These are phyloP conservation scores for Numida meleagris DNA, from an alignment of 2,113 vertebrate genomes.

Conservation along the genomic window DNA sequence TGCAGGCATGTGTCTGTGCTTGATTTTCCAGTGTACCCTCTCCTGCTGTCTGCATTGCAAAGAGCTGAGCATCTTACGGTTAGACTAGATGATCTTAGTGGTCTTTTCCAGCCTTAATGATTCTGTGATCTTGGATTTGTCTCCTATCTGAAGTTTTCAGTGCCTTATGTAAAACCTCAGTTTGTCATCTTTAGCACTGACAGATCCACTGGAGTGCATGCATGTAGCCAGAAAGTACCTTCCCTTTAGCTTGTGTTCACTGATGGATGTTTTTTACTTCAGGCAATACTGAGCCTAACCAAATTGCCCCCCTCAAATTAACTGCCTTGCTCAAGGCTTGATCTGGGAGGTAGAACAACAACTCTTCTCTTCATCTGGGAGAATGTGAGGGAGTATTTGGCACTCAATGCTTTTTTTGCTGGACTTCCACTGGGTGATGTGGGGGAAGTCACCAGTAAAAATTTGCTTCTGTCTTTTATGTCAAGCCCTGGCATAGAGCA, in stretches of 20 bases:
- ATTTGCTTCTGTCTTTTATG: not conserved
- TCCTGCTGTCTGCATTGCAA: not conserved
- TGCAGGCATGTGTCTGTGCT: not conserved
- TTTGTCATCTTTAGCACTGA: not conserved
- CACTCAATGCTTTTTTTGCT: not conserved
- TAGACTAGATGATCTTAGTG: too few relatives aligned
- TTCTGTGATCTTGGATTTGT: not conserved
- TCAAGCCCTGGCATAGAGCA: not conserved
- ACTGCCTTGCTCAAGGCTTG: conserved; percentile 10
- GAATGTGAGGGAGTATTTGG: not conserved
- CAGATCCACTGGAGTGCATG: not conserved
- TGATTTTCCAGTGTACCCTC: not conserved
- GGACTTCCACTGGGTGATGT: not conserved
- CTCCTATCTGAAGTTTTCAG: not conserved
- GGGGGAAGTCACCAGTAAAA: not conserved
- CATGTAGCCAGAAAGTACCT: not conserved
- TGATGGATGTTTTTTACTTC: not conserved
- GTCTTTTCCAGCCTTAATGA: too few relatives aligned
- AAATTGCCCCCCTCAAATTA: conserved; percentile 36
- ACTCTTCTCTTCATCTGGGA: not conserved
- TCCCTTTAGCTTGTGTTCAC: not conserved
- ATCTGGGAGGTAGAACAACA: conserved; percentile 6
- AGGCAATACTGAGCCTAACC: conserved; percentile 29
- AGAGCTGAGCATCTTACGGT: not conserved
- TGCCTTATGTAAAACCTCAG: fast-evolving